Evolutionary conservation across 2,113 vertebrate species (phyloP), one percentile per base, ranked within the genome.

Genomic region (Isichthys henryi): DNA sequence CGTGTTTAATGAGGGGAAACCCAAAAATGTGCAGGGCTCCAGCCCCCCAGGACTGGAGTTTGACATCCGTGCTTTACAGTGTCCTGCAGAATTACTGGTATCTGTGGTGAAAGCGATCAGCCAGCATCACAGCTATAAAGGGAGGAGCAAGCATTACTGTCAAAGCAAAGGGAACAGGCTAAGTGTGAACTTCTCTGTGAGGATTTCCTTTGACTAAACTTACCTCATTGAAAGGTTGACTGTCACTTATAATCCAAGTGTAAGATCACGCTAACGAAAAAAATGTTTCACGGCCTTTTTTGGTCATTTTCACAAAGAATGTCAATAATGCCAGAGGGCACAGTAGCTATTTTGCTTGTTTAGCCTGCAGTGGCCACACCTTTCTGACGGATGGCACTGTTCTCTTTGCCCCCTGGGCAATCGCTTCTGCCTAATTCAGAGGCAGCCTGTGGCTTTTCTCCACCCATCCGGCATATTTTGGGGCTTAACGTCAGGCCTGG

Each of bases 401-500:
- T 35, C 50, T 56, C 31, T 27, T 31, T 19, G 86, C 31, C 86
- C 86, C 35, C n/a, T 8, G 4, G n/a, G 49, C 5, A 31, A 39
- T 58, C 4, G 50, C 86, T 39, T 50, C 86, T 53, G n/a, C 11
- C 10, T 21, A 53, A 39, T 87, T 87, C 17, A 43, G 27, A 39
- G 50, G 27, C 86, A 87, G 27, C 49, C 3, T 87, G 11, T 15
- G 15, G 50, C 49, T 50, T 35, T 56, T 87, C 50, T 58, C 50
- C 86, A 19, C 86, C 86, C 49, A 48, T 49, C 45, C 83, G 43
- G 86, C 49, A 87, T 87, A 35, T 87, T 87, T 87, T 3, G 27
- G 86, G 52, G 86, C 50, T 87, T 87, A 87, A 31, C 49, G 2
- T 53, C 31, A 7, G 5, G 90, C 82, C 92, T 7, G 62, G 43